Evolutionary conservation across 2,113 vertebrate genomes (phyloP), one percentile per base, ranked within the genome.

Genomic region (Scortum barcoo): DNA sequence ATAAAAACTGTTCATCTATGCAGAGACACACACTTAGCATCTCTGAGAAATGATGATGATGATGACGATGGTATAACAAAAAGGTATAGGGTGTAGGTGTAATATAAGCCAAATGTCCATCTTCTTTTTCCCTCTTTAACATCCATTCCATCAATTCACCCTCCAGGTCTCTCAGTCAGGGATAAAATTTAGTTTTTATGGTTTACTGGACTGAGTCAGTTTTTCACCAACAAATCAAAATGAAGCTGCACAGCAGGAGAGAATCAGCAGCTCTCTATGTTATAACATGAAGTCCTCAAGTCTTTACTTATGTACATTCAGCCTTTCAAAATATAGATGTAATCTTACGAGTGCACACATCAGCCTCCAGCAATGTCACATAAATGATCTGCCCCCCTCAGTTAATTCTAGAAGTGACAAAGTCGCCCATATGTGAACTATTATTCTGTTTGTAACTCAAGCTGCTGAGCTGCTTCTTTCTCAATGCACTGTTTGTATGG

Each of bases 101-200:
- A n/a, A 56, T 50, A 60, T n/a, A 19, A 26, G 0, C 60, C 46
- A 36, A 67, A 53, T 38, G 62, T 46, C 22, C 40, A 56, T 42
- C 13, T 42, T 26, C 0, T 30, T 11, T 36, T 14, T 6, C 1
- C 40, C 36, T 19, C 30, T 44, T 28, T 53, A 44, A 61, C 38
- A 57, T 70, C 58, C 28, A 54, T 46, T 22, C 17, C 17, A 38
- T 68, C 13, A 4, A 38, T 63, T 22, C 16, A 26, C 54, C 8
- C 33, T 68, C 68, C 57, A 61, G 13, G 22, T 69, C 33, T 66
- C 48, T 68, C 62, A 36, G 33, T 78, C 72, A 20, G 77, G 44
- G 24, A 60, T 88, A 44, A 84, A 74, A 81, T 78, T 78, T 51
- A 48, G 50, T 17, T 65, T 58, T 78, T 61, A 61, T 30, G 11